Base-by-base conservation (phyloP, 2,113 vertebrate species). In the Peromyscus leucopus region DNA sequence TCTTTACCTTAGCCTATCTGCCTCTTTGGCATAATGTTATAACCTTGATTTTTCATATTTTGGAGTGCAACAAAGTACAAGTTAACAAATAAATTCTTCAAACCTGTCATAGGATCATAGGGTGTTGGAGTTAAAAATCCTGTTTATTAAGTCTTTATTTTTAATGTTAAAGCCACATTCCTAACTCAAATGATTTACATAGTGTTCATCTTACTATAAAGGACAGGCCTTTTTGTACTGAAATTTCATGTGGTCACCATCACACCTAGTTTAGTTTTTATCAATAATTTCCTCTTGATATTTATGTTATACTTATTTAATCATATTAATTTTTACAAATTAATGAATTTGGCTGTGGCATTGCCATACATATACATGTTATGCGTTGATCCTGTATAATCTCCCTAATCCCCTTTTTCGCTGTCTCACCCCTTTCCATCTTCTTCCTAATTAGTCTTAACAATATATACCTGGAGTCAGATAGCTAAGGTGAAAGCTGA, bases 101-200 rank as follows among this genome's bases (percentile, higher is more conserved):
- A 89, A 12, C 17, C 39, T 71, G 19, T 92, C 36, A 59, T 36
- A 46, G 61, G 79, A 61, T 89, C 17, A 71, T 24, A 89, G 21
- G 84, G n/a, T 74, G 8, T 17, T 91, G 3, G 10, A 82, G 5
- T 7, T 46, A 72, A 94, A 94, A 95, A 93, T 78, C 55, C 4
- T 55, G 55, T 19, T 87, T 94, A 61, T 94, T 55, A 7, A 26
- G 13, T 72, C 71, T 65, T 65, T 7, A 91, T 87, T 82, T 33
- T 11, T 46, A 72, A 42, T 61, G 86, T 91, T 82, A 28, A 95
- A 95, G 88, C 42, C 42, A 55, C 28, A 26, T 88, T 92, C 55
- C 51, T 59, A 85, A 89, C 36, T 9, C 3, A 13, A 59, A 15
- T 28, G 28, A 92, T 69, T 92, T 76, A 3, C 80, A 90, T 17